These are phyloP conservation scores for Chaenodraco wilsoni DNA, from an alignment of 2,797 vertebrate genomes.

Conservation along the genomic window DNA sequence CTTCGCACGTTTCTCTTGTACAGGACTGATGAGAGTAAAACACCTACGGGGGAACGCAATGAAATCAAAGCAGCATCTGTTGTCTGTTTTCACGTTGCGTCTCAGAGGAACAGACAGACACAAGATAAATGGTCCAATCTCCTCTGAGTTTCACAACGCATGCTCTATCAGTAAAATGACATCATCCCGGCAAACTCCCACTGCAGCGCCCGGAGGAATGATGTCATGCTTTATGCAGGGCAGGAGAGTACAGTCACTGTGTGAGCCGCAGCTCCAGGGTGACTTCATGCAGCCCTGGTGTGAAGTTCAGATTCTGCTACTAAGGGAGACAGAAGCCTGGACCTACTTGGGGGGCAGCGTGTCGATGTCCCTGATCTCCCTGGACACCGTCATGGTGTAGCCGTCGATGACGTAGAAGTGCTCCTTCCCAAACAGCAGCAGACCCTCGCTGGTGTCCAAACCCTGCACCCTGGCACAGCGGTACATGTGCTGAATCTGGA, in stretches of 20 bases:
- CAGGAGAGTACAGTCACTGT: background rate
- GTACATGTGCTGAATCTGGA: constrained; percentile 99
- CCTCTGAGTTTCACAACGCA: constrained; percentile 27
- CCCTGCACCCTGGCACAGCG: constrained; percentile 96
- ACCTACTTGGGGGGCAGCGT: constrained; percentile 94
- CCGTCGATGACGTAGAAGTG: constrained; percentile 99
- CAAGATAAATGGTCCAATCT: constrained; percentile 35
- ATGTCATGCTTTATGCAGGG: constrained; percentile 47
- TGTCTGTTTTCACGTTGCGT: constrained; percentile 1
- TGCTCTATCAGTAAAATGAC: constrained; percentile 60
- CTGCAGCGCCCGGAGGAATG: constrained; percentile 53
- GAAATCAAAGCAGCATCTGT: constrained; percentile 24
- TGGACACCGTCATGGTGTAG: constrained; percentile 96
- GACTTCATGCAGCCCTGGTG: background rate
- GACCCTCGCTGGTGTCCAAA: constrained; percentile 96
- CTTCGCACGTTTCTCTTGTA: background rate
- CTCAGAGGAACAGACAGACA: constrained; percentile 26
- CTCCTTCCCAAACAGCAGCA: constrained; percentile 98
- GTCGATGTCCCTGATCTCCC: constrained; percentile 98
- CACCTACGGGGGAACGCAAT: background rate
- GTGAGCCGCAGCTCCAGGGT: background rate
- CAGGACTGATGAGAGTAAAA: background rate
- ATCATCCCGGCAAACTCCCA: constrained; percentile 57
- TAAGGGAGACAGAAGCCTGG: background rate
- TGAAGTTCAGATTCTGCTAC: background rate